These are phyloP conservation scores for Triops cancriformis DNA, from an alignment of 1,140 invertebrate species.

Conservation along the genomic window DNA sequence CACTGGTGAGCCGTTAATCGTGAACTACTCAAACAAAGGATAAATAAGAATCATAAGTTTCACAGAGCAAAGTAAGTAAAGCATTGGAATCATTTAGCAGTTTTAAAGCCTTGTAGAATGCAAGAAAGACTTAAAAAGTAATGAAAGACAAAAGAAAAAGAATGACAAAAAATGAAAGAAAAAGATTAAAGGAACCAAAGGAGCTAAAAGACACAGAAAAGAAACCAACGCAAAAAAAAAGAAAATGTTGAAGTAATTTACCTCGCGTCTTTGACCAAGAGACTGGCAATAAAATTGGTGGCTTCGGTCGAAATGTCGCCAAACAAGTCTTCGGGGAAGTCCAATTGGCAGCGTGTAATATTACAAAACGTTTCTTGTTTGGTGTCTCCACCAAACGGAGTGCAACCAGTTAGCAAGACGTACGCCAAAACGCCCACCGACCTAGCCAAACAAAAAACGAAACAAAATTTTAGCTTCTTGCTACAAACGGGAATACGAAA, in stretches of 20 bases:
- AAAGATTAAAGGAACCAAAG: not conserved
- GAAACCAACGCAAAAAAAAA: not conserved
- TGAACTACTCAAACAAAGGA: constrained; percentile 43
- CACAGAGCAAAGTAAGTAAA: constrained; percentile 1
- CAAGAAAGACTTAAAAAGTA: too few species aligned
- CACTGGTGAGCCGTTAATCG: constrained; percentile 54
- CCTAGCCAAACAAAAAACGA: constrained; percentile 36
- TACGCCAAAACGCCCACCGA: constrained; percentile 87
- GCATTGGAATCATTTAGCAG: too few species aligned
- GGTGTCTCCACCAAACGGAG: constrained; percentile 85
- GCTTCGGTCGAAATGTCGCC: constrained; percentile 69
- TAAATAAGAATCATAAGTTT: constrained; percentile 26
- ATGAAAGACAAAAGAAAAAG: too few species aligned
- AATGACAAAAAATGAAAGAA: constrained; percentile 14
- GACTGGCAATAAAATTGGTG: constrained; percentile 74
- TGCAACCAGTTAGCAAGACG: constrained; percentile 84
- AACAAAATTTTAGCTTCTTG: not conserved
- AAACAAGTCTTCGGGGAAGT: constrained; percentile 85
- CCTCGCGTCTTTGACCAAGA: constrained; percentile 78
- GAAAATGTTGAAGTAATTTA: constrained; percentile 41
- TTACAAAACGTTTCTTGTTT: constrained; percentile 93
- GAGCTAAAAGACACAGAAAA: too few species aligned
- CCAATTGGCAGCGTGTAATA: constrained; percentile 80
- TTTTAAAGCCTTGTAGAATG: too few species aligned
- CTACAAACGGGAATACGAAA: not conserved